Evolutionary conservation across 2,888 invertebrate species (phyloP), one percentile per base, ranked within the genome.

Genomic region (Drosophila prostipennis): DNA sequence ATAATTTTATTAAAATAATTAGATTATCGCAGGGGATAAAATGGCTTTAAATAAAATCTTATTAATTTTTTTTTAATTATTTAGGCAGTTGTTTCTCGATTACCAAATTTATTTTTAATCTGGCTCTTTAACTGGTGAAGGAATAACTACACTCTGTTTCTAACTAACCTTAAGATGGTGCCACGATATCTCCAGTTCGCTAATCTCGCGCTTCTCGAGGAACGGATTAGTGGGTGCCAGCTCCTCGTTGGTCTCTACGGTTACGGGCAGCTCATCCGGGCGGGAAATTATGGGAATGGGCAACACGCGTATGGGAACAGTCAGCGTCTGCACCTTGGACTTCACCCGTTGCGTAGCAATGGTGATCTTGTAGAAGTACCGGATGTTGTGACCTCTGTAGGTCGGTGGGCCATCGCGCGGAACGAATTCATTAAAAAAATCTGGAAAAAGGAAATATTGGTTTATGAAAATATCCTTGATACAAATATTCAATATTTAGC

Each of bases 351-450:
- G 99, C 7, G 98, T 97, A 4, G 99, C 99, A 84, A 99, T 95
- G 8, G 98, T 98, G 34, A 99, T 95, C 93, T 98, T 98, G 91
- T 99, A 99, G 0, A 98, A 97, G 93, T 99, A 99, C 91, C 98
- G 98, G 1, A 99, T 96, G 63, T 97, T 94, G 83, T 97, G 96
- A 0, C 99, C 99, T 89, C 97, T 94, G 91, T 98, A 99, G 0
- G 98, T 98, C 13, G 99, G 99, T 53, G 98, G 98, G 0, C 97
- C 96, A 92, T 98, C 97, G 78, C 95, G 95, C 0, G 99, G 98
- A 58, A 99, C 93, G 43, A 94, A 95, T 93, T 99, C 98, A 89
- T 96, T 94, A 90, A 98, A 99, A 90, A 96, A 94, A 93, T 96
- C 98, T 98, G 39, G 10, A 10, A 5, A n/a, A 52, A 6, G 7